phyloP scores from a whole-genome alignment of 2,888 invertebrate species.

The Heliconius cydno region DNA sequence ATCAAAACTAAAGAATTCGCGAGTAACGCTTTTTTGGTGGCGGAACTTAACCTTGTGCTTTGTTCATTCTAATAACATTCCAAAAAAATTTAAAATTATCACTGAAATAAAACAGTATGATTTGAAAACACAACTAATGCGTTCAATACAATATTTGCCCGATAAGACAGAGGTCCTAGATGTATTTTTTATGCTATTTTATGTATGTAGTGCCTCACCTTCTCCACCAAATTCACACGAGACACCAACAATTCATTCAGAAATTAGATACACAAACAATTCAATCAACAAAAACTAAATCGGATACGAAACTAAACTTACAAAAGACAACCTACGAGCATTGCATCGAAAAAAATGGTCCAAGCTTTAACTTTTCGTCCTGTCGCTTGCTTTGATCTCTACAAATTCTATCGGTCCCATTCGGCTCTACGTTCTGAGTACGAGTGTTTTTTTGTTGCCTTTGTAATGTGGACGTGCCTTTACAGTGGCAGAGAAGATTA shows the following conservation, averaged over 20 bases:
- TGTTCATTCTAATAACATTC: neutral
- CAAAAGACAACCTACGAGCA: constrained; percentile 18
- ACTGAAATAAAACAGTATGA: neutral
- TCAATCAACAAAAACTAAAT: constrained; percentile 15
- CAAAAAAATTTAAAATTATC: neutral
- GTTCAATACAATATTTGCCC: no score
- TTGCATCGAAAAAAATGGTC: constrained; percentile 15
- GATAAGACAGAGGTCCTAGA: no score
- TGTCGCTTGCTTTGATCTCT: constrained; percentile 41
- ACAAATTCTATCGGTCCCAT: constrained; percentile 39
- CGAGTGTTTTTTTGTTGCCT: constrained; percentile 25
- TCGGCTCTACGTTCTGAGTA: constrained; percentile 17
- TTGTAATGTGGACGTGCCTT: constrained; percentile 41
- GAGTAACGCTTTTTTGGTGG: neutral
- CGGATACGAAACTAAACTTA: constrained; percentile 19
- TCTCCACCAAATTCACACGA: neutral
- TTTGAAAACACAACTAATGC: no score
- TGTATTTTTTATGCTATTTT: no score
- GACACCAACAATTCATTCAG: neutral
- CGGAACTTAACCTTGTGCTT: neutral
- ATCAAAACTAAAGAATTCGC: neutral
- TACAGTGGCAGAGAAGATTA: constrained; percentile 36
- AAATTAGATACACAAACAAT: constrained; percentile 1
- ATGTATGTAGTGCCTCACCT: neutral
- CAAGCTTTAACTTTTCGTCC: constrained; percentile 32